A percentile compares a stretch with the other conserved stretches of the same genome.
Evolutionary conservation across 1,140 invertebrate genomes (phyloP).

Genomic region (Euwallacea similis): DNA sequence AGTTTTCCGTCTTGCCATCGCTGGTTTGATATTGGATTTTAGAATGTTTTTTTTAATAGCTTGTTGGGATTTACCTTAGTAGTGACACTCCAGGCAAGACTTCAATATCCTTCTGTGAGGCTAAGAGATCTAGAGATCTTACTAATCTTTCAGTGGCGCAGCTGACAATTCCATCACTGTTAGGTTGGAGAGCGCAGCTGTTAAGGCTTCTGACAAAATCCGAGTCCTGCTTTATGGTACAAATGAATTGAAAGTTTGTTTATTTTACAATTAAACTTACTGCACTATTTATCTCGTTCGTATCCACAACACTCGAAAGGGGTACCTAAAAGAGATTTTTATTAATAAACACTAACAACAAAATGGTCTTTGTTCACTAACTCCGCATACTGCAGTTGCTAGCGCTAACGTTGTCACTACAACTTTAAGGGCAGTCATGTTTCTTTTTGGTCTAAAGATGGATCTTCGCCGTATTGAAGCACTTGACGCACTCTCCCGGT

Average conservation of each 20-base stretch:
- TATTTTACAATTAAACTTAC: constrained; percentile 5
- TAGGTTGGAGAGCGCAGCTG: constrained; percentile 39
- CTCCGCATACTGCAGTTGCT: constrained; percentile 13
- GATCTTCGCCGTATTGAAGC: background rate
- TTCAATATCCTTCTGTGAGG: constrained; percentile 60
- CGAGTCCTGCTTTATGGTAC: constrained; percentile 1
- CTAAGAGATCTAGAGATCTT: constrained; percentile 59
- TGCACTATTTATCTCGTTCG: constrained; percentile 14
- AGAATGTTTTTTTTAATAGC: background rate
- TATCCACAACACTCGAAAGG: constrained; percentile 7
- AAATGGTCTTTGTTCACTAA: constrained; percentile 15
- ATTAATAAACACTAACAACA: constrained; percentile 7
- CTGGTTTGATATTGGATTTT: background rate
- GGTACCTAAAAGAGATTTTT: constrained; percentile 25
- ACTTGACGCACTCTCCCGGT: constrained; percentile 11
- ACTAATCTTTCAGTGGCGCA: constrained; percentile 64
- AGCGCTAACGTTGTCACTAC: constrained; percentile 4
- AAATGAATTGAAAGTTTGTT: background rate
- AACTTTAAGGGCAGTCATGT: constrained; percentile 4
- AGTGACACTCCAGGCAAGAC: constrained; percentile 63
- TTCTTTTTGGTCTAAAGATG: background rate
- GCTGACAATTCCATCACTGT: constrained; percentile 57
- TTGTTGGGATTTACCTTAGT: constrained; percentile 52
- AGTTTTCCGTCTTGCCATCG: constrained; percentile 4
- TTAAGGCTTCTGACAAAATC: constrained; percentile 23